phyloP scores from a whole-genome alignment of 2,113 vertebrate genomes.

The Forbesichthys agassizii region DNA sequence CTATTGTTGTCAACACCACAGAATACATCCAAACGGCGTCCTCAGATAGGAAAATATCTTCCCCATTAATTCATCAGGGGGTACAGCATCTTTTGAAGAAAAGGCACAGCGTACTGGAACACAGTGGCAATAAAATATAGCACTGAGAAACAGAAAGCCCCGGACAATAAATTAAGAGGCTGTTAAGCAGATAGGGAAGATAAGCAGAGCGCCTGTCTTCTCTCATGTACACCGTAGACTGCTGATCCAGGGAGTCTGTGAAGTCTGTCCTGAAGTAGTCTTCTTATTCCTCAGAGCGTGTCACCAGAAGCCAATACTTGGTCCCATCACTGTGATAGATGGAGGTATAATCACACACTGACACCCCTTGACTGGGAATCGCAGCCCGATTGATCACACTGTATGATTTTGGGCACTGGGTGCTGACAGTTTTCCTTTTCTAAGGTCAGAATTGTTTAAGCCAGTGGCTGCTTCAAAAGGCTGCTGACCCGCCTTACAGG shows the following conservation, averaged over 20 bases:
- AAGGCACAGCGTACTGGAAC: too few relatives aligned
- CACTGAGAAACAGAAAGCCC: conserved; percentile 17
- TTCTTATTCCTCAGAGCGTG: conserved; percentile 75
- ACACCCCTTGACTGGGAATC: conserved; percentile 66
- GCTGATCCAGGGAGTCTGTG: conserved; percentile 69
- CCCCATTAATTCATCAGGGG: background rate
- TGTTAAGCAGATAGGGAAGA: conserved; percentile 48
- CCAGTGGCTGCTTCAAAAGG: conserved; percentile 61
- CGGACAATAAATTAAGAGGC: conserved; percentile 50
- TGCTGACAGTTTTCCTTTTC: conserved; percentile 75
- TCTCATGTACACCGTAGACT: conserved; percentile 54
- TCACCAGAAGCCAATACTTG: conserved; percentile 75
- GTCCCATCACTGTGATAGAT: conserved; percentile 77
- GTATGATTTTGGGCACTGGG: conserved; percentile 54
- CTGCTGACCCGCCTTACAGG: conserved; percentile 42
- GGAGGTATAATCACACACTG: conserved; percentile 76
- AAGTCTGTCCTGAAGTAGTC: conserved; percentile 67
- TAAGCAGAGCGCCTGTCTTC: conserved; percentile 48
- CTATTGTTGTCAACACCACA: background rate
- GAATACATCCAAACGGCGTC: background rate
- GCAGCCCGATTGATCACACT: conserved; percentile 70
- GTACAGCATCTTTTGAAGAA: too few relatives aligned
- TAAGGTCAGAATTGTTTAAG: conserved; percentile 62
- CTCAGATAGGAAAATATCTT: background rate
- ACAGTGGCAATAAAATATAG: conserved; percentile 13